Evolutionary conservation across 37 sponge, comb jelly and placozoan genomes (phyloP).

Genomic region (Aplysina aerophoba): DNA sequence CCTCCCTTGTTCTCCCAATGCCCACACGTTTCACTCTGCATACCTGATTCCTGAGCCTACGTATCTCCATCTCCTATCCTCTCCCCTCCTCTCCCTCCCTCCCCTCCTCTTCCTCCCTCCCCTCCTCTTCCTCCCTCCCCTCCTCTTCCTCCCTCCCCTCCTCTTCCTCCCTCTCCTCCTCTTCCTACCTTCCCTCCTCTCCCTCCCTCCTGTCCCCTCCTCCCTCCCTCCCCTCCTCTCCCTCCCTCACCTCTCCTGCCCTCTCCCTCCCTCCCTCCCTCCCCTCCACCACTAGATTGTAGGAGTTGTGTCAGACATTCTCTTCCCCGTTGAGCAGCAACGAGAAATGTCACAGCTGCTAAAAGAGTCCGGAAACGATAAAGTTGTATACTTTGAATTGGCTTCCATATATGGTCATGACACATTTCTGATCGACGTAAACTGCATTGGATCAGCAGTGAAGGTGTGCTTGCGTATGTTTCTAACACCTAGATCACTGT

Average conservation of each 20-base stretch:
- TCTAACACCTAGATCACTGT: too few species aligned
- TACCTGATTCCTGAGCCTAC: background rate
- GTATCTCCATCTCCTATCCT: background rate
- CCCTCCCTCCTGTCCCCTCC: background rate
- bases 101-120: too few species aligned
- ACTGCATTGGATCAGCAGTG: constrained; percentile 79
- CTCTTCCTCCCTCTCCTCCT: too few species aligned
- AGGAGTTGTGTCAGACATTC: constrained; percentile 71
- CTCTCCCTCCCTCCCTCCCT: background rate
- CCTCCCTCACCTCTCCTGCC: background rate
- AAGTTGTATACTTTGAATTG: constrained; percentile 67
- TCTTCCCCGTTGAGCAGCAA: constrained; percentile 81
- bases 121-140: too few species aligned
- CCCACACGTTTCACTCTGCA: too few species aligned
- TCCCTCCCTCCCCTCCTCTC: background rate
- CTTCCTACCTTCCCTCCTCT: background rate
- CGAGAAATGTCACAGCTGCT: constrained; percentile 60
- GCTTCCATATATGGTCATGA: constrained; percentile 80
- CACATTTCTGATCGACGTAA: constrained; percentile 76
- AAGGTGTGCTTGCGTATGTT: too few species aligned
- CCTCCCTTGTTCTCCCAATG: background rate
- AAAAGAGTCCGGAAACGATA: constrained; percentile 58
- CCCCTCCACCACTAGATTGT: constrained; percentile 44
- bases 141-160: too few species aligned
- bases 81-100: background rate